Base-by-base conservation (phyloP, 2,797 vertebrate genomes). In the Peromyscus eremicus region DNA sequence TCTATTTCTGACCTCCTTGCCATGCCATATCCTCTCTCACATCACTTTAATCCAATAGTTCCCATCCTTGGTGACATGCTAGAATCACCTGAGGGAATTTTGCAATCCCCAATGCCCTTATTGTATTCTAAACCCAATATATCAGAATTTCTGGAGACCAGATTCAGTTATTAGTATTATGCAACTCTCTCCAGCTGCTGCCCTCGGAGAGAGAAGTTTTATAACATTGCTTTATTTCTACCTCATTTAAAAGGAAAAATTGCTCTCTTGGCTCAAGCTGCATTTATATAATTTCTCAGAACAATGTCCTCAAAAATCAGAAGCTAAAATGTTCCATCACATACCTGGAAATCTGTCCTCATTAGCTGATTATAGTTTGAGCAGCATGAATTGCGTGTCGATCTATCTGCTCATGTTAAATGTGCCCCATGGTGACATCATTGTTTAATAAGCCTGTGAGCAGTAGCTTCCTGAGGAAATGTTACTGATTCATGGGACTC, bases 161-260 rank as follows among this genome's bases (percentile, higher is more conserved):
- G 14, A 57, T 14, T 93, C 23, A 27, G 68, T 55, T 62, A 57
- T 92, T 60, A 40, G 19, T n/a, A 40, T 77, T 84, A 84, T 13
- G 27, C 64, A 81, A 82, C 25, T 2, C 23, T 91, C 82, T 52
- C 25, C 73, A 77, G 57, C 25, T 87, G 34, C 75, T 71, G 40
- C 43, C 73, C 57, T 60, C 6, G 55, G 66, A 43, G 10, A 52
- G 77, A 73, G 55, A 66, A 16, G 19, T 89, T 96, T 91, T 21
- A 27, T 92, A 64, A 80, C 5, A 12, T 21, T 37, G 57, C 29
- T 8, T 94, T 86, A 66, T 37, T 89, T 94, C 40, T 29, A 77
- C 70, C 40, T 73, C 77, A 92, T 80, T 92, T 95, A 57, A 66
- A 95, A 95, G 66, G 92, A 94, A 68, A 89, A 76, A 85, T 1